Conservation (phyloP, 1,140 invertebrate species). For the Diabrotica undecimpunctata region DNA sequence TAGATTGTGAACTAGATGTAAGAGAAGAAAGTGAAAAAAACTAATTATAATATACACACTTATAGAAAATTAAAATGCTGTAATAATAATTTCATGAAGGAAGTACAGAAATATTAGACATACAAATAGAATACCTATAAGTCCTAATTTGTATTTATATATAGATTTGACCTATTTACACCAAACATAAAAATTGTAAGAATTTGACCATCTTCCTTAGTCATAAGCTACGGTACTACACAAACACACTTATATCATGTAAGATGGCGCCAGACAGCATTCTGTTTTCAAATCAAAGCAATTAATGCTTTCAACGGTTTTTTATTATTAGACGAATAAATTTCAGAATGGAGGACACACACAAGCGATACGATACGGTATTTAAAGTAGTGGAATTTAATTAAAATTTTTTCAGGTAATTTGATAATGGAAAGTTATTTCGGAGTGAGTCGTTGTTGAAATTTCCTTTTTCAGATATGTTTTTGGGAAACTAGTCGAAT, state of each 20-base stretch:
- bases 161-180: no score
- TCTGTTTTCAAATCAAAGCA: constrained; percentile 19
- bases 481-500: no score
- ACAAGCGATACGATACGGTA: constrained; percentile 4
- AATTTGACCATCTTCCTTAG: background rate
- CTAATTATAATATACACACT: no score
- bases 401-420: constrained; percentile 20
- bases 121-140: no score
- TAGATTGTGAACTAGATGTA: no score
- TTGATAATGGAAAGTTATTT: constrained; percentile 19
- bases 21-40: no score
- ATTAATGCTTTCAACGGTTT: constrained; percentile 20
- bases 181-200: no score
- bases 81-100: no score
- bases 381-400: constrained; percentile 16
- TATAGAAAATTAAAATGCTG: no score
- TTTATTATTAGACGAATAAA: constrained; percentile 22
- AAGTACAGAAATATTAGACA: no score
- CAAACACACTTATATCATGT: constrained; percentile 15
- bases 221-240: background rate
- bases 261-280: constrained; percentile 17
- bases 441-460: background rate
- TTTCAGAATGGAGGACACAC: constrained; percentile 14
- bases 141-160: no score
- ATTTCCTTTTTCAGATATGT: background rate